Percentiles rank a stretch among this genome's conserved stretches.
These are phyloP conservation scores for Stomorhina lunata DNA, from an alignment of 2,888 invertebrate genomes.

Conservation along the genomic window DNA sequence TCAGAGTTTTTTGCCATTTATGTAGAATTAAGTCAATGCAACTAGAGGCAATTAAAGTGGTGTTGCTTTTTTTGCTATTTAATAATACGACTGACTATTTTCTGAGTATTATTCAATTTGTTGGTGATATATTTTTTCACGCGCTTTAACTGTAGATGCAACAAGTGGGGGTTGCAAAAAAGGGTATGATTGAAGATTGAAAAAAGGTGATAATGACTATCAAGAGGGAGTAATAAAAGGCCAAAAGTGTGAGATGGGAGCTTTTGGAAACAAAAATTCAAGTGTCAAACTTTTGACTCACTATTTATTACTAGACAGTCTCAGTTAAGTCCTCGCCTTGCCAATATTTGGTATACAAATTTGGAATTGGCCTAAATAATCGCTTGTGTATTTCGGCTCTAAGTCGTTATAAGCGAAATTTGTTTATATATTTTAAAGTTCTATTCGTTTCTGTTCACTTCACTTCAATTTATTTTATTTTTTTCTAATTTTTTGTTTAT, in stretches of 20 bases:
- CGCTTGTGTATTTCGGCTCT: constrained; percentile 3
- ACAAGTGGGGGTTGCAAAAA: constrained; percentile 27
- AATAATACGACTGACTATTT: neutral
- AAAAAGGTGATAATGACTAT: neutral
- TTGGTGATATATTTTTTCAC: constrained; percentile 6
- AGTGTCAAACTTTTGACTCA: neutral
- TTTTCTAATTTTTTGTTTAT: constrained; percentile 33
- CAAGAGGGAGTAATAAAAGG: neutral
- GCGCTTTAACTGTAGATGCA: constrained; percentile 25
- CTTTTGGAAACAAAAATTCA: neutral
- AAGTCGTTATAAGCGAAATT: constrained; percentile 25
- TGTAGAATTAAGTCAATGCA: constrained; percentile 64
- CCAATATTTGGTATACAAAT: constrained; percentile 55
- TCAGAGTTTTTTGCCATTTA: constrained; percentile 61
- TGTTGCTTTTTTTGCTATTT: constrained; percentile 29
- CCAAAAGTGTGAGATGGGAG: constrained; percentile 14
- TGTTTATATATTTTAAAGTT: constrained; percentile 25
- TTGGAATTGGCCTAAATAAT: constrained; percentile 52
- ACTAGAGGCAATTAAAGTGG: constrained; percentile 61
- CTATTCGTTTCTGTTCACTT: constrained; percentile 24
- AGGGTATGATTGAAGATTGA: neutral
- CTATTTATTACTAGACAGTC: neutral
- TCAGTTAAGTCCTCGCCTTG: constrained; percentile 18
- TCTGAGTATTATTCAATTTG: constrained; percentile 1
- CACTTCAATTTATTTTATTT: constrained; percentile 14